Evolutionary conservation across 1,140 invertebrate genomes (phyloP).

Genomic region (Xylocopa sonorina): DNA sequence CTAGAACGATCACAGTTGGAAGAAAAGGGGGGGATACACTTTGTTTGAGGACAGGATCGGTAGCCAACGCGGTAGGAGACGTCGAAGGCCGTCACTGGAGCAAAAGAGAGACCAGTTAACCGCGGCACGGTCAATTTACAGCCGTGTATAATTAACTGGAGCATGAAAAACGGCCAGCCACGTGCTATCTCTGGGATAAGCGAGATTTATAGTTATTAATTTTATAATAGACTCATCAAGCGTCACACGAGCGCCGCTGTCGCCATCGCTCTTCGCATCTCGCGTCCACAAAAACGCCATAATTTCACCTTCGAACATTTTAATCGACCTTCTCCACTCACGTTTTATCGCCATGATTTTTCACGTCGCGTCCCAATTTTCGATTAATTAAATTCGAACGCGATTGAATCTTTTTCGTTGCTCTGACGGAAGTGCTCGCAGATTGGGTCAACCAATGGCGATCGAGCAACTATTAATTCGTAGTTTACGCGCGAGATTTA

Average conservation of each 20-base stretch:
- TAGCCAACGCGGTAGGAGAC: constrained; percentile 8
- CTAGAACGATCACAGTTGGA: not conserved
- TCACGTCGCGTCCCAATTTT: no score
- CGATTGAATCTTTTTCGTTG: no score
- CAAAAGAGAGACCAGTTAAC: constrained; percentile 61
- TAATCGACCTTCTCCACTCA: no score
- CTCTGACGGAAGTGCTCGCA: no score
- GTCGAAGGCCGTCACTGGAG: constrained; percentile 8
- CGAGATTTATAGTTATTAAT: constrained; percentile 81
- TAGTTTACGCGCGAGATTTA: no score
- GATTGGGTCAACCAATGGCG: no score
- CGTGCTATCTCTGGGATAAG: constrained; percentile 70
- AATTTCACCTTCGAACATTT: no score
- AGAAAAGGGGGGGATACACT: not conserved
- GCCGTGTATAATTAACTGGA: constrained; percentile 78
- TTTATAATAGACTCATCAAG: constrained; percentile 80
- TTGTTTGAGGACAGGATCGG: constrained; percentile 15
- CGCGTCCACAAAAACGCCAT: no score
- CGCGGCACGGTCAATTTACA: constrained; percentile 74
- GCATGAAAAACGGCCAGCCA: constrained; percentile 76
- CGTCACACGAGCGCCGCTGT: constrained; percentile 36
- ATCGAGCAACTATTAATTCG: no score
- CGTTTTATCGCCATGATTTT: no score
- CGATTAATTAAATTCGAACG: no score
- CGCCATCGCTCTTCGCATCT: constrained; percentile 14